Evolutionary conservation across 2,888 invertebrate species (phyloP).

Genomic region (Chalcis sispes): DNA sequence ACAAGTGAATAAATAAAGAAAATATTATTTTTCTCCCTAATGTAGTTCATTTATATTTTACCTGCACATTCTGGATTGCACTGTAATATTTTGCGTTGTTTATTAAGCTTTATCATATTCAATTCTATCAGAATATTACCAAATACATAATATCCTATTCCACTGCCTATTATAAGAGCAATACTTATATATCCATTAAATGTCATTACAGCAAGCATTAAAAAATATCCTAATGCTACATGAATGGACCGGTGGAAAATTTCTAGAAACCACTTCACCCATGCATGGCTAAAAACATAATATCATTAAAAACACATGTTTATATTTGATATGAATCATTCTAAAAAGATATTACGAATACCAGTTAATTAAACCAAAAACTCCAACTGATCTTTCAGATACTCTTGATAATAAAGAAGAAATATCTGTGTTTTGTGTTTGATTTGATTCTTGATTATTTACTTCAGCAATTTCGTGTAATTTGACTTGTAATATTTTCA

Average conservation of each 20-base stretch:
- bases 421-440: conserved; percentile 72
- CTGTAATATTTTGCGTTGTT: conserved; percentile 60
- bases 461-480: conserved; percentile 73
- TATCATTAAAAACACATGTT: conserved; percentile 5
- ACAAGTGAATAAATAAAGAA: neutral
- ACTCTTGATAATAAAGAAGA: conserved; percentile 74
- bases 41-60: conserved; percentile 56
- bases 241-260: conserved; percentile 78
- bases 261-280: conserved; percentile 76
- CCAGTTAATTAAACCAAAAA: conserved; percentile 62
- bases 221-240: conserved; percentile 81
- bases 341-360: conserved; percentile 55
- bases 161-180: conserved; percentile 82
- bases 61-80: conserved; percentile 70
- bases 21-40: neutral
- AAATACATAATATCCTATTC: conserved; percentile 79
- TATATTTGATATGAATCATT: conserved; percentile 5
- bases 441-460: conserved; percentile 69
- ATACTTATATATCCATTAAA: conserved; percentile 84
- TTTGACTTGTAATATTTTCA: conserved; percentile 77
- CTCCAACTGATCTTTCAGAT: conserved; percentile 59
- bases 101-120: conserved; percentile 77
- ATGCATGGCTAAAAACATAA: conserved; percentile 60
- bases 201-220: conserved; percentile 86
- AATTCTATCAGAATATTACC: conserved; percentile 78